These are phyloP conservation scores for Popillia japonica DNA, from an alignment of 1,140 invertebrate species.

Conservation along the genomic window DNA sequence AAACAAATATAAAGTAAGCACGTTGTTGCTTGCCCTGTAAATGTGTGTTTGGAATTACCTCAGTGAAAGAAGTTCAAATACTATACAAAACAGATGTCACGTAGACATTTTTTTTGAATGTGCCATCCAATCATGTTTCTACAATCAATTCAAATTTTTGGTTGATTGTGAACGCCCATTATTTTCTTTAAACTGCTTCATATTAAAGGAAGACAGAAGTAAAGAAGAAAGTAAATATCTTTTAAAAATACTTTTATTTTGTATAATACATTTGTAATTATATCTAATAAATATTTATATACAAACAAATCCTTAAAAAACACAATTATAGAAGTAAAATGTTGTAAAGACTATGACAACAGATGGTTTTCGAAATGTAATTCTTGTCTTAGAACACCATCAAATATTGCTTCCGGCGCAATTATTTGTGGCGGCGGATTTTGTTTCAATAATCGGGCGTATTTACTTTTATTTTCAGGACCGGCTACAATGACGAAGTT, in stretches of 20 bases:
- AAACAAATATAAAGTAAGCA: too few species aligned
- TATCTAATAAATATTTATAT: not conserved
- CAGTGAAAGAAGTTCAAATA: too few species aligned
- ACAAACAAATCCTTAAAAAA: not conserved
- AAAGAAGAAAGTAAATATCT: too few species aligned
- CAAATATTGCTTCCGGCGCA: constrained; percentile 62
- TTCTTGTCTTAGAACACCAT: constrained; percentile 62
- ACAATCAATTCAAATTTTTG: too few species aligned
- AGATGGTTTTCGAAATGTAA: constrained; percentile 43
- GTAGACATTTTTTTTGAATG: too few species aligned
- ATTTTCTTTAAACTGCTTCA: too few species aligned
- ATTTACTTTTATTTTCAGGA: constrained; percentile 52
- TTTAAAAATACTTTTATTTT: not conserved
- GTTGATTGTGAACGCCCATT: too few species aligned
- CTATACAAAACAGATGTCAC: too few species aligned
- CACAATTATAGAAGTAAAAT: constrained; percentile 22
- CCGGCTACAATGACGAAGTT: constrained; percentile 53
- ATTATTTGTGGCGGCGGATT: constrained; percentile 59
- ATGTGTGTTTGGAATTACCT: too few species aligned
- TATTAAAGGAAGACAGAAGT: too few species aligned
- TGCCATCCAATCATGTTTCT: too few species aligned
- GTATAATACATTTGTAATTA: not conserved
- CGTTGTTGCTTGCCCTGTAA: too few species aligned
- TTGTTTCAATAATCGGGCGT: constrained; percentile 51
- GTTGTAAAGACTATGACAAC: constrained; percentile 5